A percentile compares a stretch with the other conserved stretches of the same genome.
These are phyloP conservation scores for Phaedon cochleariae DNA, from an alignment of 2,888 invertebrate genomes.

Conservation along the genomic window DNA sequence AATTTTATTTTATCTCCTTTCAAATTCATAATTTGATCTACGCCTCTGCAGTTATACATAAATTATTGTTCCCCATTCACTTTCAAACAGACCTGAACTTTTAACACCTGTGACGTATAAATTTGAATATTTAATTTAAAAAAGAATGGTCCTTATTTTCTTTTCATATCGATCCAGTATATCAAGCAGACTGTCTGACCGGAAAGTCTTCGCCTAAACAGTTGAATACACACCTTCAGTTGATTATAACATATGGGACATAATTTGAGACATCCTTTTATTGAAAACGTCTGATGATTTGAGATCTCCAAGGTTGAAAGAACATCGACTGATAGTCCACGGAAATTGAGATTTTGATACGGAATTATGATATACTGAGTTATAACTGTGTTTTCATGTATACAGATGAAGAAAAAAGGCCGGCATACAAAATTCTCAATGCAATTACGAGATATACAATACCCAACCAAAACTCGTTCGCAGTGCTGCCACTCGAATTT, in stretches of 20 bases:
- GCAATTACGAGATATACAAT: no score
- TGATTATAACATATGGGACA: constrained; percentile 55
- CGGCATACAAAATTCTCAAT: no score
- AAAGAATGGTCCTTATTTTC: constrained; percentile 32
- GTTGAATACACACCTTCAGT: constrained; percentile 41
- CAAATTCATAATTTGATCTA: constrained; percentile 3
- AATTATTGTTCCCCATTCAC: constrained; percentile 21
- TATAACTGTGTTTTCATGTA: no score
- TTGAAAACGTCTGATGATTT: constrained; percentile 34
- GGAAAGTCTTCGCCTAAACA: constrained; percentile 19
- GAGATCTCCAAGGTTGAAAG: not conserved
- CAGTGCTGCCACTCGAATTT: no score
- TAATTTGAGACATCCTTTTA: constrained; percentile 54
- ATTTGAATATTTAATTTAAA: constrained; percentile 40
- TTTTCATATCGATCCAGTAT: constrained; percentile 38
- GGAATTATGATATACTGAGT: no score
- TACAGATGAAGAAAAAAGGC: no score
- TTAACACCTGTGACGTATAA: constrained; percentile 37
- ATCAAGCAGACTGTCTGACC: constrained; percentile 27
- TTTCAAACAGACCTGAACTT: constrained; percentile 25
- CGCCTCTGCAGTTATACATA: constrained; percentile 21
- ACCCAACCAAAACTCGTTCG: no score
- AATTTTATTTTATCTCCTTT: not conserved
- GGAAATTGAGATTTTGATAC: no score
- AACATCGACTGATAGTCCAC: no score